phyloP scores from a whole-genome alignment of 2,888 invertebrate species.

The Stenurella melanura region DNA sequence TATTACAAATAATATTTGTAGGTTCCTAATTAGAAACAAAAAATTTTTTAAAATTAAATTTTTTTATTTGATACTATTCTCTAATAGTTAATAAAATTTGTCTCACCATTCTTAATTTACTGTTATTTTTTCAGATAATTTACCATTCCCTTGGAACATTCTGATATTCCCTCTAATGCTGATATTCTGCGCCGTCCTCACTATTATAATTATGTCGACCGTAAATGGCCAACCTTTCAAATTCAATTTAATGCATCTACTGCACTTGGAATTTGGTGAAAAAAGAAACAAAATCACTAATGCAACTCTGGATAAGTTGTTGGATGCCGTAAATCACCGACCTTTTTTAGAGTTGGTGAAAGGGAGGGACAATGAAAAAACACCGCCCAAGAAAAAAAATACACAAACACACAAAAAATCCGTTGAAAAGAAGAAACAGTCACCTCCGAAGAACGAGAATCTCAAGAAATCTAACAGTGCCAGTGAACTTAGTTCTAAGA shows the following conservation, averaged over 20 bases:
- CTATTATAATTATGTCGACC: conserved; percentile 46
- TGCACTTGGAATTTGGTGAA: conserved; percentile 57
- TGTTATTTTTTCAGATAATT: conserved; percentile 40
- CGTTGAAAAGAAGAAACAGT: background rate
- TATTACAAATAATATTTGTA: no score
- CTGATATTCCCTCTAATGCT: conserved; percentile 59
- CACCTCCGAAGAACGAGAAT: background rate
- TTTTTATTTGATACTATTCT: no score
- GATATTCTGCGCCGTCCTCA: conserved; percentile 46
- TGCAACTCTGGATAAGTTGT: conserved; percentile 44
- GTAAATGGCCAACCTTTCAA: conserved; percentile 50
- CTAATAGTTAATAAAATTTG: no score
- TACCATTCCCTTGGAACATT: conserved; percentile 57
- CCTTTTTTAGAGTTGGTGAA: conserved; percentile 42
- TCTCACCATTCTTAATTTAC: no score
- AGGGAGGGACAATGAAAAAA: conserved; percentile 1
- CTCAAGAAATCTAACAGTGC: background rate
- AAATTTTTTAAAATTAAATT: no score
- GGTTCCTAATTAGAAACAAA: no score
- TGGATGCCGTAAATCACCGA: conserved; percentile 43
- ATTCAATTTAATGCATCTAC: conserved; percentile 56
- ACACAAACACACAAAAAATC: background rate
- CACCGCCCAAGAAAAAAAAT: conserved; percentile 28
- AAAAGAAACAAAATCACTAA: conserved; percentile 30
- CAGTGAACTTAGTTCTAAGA: background rate